Percentiles rank a stretch among this genome's conserved stretches.
These are phyloP conservation scores for Baryphthengus martii DNA, from an alignment of 2,113 vertebrate genomes.

Conservation along the genomic window DNA sequence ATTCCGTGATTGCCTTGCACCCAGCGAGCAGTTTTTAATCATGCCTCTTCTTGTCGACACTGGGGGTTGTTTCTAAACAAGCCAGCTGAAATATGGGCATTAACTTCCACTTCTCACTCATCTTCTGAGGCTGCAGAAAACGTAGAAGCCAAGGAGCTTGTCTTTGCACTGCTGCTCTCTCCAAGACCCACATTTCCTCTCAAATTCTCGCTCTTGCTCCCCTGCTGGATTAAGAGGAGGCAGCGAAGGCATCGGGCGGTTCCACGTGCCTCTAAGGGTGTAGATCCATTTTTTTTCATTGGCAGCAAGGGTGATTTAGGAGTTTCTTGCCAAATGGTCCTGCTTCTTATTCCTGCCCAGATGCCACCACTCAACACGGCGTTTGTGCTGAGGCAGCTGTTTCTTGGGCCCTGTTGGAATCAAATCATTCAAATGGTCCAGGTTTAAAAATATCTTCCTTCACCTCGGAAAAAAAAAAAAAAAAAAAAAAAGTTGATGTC, in stretches of 20 bases:
- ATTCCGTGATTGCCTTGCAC: conserved; percentile 13
- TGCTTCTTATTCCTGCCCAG: conserved; percentile 3
- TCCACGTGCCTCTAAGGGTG: not conserved
- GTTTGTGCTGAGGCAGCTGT: conserved; percentile 16
- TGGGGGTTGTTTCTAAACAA: conserved; percentile 30
- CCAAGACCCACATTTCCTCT: not conserved
- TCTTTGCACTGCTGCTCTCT: not conserved
- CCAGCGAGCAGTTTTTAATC: conserved; percentile 24
- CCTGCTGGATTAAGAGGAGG: not conserved
- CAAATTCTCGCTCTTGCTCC: not conserved
- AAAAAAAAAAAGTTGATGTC: not conserved
- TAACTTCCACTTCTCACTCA: not conserved
- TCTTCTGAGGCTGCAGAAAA: not conserved
- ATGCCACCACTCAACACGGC: not conserved
- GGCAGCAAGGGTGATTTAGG: not conserved
- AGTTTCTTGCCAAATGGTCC: not conserved
- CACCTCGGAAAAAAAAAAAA: not conserved
- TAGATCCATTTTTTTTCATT: not conserved
- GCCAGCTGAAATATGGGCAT: not conserved
- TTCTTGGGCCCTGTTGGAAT: not conserved
- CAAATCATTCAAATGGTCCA: not conserved
- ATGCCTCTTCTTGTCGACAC: not conserved
- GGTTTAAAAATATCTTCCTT: conserved; percentile 33
- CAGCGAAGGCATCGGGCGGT: not conserved
- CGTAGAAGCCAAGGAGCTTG: not conserved